Conservation (phyloP, 1,140 invertebrate species). For the Eufriesea mexicana region DNA sequence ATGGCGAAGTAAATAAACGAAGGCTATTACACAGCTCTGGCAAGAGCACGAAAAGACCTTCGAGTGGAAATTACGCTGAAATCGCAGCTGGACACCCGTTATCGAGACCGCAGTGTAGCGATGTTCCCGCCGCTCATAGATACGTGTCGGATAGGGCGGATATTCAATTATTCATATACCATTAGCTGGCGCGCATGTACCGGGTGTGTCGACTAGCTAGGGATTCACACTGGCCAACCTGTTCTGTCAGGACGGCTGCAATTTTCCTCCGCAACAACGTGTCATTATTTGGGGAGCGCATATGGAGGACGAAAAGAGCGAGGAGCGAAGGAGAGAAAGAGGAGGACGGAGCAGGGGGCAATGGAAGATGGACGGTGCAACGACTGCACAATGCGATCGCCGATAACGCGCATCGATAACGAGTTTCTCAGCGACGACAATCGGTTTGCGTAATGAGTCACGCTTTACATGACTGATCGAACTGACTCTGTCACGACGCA, state of each 20-base stretch:
- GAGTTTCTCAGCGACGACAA: slow-evolving; percentile 61
- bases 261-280: slow-evolving; percentile 55
- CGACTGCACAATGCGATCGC: slow-evolving; percentile 48
- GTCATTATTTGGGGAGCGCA: slow-evolving; percentile 45
- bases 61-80: background rate
- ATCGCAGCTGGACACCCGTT: slow-evolving; percentile 54
- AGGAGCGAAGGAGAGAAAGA: background rate
- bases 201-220: slow-evolving; percentile 52
- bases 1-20: no score
- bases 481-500: slow-evolving; percentile 42
- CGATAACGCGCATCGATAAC: slow-evolving; percentile 72
- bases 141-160: slow-evolving; percentile 62
- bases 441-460: slow-evolving; percentile 76
- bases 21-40: no score
- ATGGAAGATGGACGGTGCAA: slow-evolving; percentile 9
- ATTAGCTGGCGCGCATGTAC: slow-evolving; percentile 61
- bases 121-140: slow-evolving; percentile 52
- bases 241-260: slow-evolving; percentile 52
- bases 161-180: slow-evolving; percentile 74
- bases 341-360: no score
- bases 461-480: slow-evolving; percentile 76
- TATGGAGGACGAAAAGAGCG: background rate
- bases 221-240: slow-evolving; percentile 45
- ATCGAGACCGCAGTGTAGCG: slow-evolving; percentile 33
- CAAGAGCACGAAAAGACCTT: background rate